Evolutionary conservation across 2,797 vertebrate species (phyloP), one percentile per base, ranked within the genome.

Genomic region (Melanotaenia boesemani): DNA sequence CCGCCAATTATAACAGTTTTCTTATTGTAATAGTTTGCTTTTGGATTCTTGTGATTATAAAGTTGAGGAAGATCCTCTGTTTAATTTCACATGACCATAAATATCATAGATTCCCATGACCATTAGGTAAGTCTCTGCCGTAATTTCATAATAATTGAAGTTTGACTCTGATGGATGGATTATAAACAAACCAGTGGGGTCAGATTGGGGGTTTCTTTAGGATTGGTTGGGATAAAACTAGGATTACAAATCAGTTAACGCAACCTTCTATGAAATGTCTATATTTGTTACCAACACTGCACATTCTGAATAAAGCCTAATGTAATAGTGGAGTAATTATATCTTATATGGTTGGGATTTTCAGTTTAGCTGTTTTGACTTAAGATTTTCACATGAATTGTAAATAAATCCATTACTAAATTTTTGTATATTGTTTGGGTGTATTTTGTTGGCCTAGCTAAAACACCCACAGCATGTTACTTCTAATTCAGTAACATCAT

Each of bases 401-500:
- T 55, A 61, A 65, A 66, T 58, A 36, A 55, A 57, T 74, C 60
- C 34, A 28, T 6, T 61, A 41, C 26, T 56, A 12, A 12, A 78
- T 74, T 34, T 50, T 54, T 30, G 18, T 26, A 34, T 56, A 37
- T 68, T 72, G 59, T 71, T 8, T 68, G 65, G 55, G 41, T 37
- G 26, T 74, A 76, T 74, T 74, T 83, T 72, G 20, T 59, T 76
- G 60, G 70, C 75, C 73, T 90, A 82, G 70, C 80, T 65, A n/a
- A 74, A 72, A 63, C 56, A 56, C 39, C 39, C 34, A 39, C 3
- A 15, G 41, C 69, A 58, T 15, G 34, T 70, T 84, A 63, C 87
- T 83, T 86, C 63, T 55, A 64, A 26, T 13, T 77, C 64, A 72
- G 76, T 66, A 83, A 86, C 83, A 86, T 86, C 85, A 88, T 69